A percentile compares a stretch with the other conserved stretches of the same genome.
phyloP scores from a whole-genome alignment of 2,888 invertebrate species.

The Acleris holmiana region DNA sequence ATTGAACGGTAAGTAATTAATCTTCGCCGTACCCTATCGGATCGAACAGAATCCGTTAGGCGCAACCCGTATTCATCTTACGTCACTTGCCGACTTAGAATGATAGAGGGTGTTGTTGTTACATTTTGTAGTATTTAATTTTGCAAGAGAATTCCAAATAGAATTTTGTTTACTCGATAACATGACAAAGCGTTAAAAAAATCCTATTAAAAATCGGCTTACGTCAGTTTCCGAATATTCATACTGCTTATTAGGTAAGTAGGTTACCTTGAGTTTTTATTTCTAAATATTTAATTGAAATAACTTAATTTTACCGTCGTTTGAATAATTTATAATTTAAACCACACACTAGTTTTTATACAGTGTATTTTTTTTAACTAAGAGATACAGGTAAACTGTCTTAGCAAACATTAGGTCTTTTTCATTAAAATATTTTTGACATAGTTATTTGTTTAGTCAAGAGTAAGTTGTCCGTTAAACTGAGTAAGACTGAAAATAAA shows the following conservation, averaged over 20 bases:
- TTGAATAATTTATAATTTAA: no score
- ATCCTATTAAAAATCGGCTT: background rate
- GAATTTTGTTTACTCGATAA: background rate
- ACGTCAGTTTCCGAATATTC: background rate
- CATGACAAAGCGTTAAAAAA: background rate
- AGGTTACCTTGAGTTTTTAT: no score
- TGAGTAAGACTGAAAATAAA: no score
- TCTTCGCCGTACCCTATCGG: slow-evolving; percentile 18
- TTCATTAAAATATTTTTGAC: no score
- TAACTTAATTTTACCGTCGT: no score
- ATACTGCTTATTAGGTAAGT: background rate
- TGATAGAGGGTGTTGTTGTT: slow-evolving; percentile 29
- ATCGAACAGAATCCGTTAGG: slow-evolving; percentile 48
- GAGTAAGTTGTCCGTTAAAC: no score
- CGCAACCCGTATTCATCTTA: slow-evolving; percentile 59
- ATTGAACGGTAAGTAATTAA: slow-evolving; percentile 13
- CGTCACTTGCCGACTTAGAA: slow-evolving; percentile 48
- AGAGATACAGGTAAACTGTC: no score
- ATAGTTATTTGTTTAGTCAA: no score
- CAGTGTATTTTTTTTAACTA: no score
- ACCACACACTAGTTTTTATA: no score
- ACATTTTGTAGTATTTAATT: background rate
- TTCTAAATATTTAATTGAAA: background rate
- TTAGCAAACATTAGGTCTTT: no score
- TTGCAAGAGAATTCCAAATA: no score